A percentile compares a stretch with the other conserved stretches of the same genome.
Conservation (phyloP, 2,797 vertebrate species). For the Fistularia commersonii region DNA sequence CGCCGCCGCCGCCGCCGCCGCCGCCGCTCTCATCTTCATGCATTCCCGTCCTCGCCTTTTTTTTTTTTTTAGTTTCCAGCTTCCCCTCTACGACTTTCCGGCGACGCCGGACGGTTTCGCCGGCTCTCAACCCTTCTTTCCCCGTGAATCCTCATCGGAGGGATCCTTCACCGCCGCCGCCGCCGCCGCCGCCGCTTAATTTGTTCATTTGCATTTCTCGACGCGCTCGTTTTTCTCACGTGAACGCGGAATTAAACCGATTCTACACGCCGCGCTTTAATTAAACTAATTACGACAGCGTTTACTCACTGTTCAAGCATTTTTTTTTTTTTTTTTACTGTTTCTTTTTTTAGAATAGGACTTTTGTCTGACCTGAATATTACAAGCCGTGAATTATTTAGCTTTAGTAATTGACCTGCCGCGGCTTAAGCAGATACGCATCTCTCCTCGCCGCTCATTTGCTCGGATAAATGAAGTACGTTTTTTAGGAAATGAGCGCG, state of each 20-base stretch:
- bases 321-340: no score
- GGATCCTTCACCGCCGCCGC: no score
- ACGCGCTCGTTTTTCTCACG: constrained; percentile 25
- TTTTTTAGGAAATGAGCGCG: constrained; percentile 57
- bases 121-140: no score
- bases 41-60: background rate
- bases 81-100: background rate
- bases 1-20: constrained; percentile 19
- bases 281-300: constrained; percentile 47
- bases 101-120: background rate
- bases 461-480: constrained; percentile 63
- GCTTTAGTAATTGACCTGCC: constrained; percentile 63
- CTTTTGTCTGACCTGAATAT: constrained; percentile 51
- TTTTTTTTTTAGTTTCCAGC: background rate
- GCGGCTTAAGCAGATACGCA: constrained; percentile 63
- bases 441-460: constrained; percentile 61
- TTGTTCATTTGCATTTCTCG: constrained; percentile 43
- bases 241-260: constrained; percentile 23
- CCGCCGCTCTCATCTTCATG: constrained; percentile 14
- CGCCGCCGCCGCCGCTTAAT: constrained; percentile 7
- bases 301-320: constrained; percentile 37
- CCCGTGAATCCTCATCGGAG: no score
- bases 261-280: constrained; percentile 43
- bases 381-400: constrained; percentile 65
- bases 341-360: constrained; percentile 13